A percentile compares a stretch with the other conserved stretches of the same genome.
These are phyloP conservation scores for Tenthredo mesomela DNA, from an alignment of 2,888 invertebrate species.

Conservation along the genomic window DNA sequence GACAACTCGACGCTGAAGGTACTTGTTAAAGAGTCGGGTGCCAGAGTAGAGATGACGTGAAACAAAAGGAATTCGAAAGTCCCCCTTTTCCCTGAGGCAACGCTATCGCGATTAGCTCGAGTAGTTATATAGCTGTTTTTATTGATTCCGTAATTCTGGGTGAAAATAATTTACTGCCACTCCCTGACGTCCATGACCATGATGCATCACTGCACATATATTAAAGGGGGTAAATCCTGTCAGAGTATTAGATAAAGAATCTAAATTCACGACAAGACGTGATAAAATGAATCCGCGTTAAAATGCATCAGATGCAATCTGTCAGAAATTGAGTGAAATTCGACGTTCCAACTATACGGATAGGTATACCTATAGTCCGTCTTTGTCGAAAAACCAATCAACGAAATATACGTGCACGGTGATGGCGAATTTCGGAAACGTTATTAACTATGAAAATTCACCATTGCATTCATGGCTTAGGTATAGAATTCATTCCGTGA, in stretches of 20 bases:
- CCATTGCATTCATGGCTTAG: background rate
- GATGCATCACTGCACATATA: background rate
- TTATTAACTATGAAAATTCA: background rate
- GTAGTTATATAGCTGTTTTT: conserved; percentile 46
- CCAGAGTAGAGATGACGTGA: conserved; percentile 10
- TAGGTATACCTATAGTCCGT: background rate
- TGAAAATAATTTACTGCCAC: conserved; percentile 58
- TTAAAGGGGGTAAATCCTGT: background rate
- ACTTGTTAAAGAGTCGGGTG: conserved; percentile 32
- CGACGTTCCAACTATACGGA: background rate
- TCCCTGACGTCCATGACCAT: background rate
- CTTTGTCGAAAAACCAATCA: conserved; percentile 30
- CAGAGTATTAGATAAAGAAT: background rate
- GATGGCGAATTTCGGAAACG: background rate
- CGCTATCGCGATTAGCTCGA: background rate
- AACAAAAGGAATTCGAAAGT: conserved; percentile 6
- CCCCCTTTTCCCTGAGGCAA: conserved; percentile 1
- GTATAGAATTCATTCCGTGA: background rate
- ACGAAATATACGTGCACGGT: background rate
- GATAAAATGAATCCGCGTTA: background rate
- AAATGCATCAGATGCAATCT: background rate
- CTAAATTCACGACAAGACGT: background rate
- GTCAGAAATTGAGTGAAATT: background rate
- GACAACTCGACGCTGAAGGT: conserved; percentile 33
- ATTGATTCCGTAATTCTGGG: conserved; percentile 61